Conservation (phyloP, 2,113 vertebrate genomes). For the Origma solitaria region DNA sequence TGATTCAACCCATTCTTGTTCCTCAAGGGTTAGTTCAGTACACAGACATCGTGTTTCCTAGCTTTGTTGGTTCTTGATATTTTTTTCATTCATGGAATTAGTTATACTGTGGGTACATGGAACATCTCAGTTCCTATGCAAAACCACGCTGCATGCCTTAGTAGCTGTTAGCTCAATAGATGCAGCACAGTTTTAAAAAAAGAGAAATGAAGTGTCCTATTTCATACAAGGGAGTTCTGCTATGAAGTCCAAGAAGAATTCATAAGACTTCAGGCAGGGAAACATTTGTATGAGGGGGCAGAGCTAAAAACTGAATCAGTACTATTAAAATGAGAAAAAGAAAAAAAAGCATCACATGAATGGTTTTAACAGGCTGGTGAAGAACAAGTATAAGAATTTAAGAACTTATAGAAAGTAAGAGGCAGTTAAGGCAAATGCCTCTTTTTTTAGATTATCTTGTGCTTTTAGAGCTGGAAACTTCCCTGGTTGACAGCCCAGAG, state of each 20-base stretch:
- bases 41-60: neutral
- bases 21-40: neutral
- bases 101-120: neutral
- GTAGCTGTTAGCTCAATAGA: neutral
- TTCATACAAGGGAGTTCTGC: neutral
- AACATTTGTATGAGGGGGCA: neutral
- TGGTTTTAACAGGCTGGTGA: neutral
- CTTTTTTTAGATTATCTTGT: neutral
- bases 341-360: neutral
- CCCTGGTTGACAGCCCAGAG: neutral
- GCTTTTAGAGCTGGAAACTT: neutral
- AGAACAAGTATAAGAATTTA: neutral
- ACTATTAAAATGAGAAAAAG: neutral
- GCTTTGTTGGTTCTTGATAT: neutral
- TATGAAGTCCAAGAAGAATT: neutral
- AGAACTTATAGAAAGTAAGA: neutral
- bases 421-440: neutral
- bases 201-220: neutral
- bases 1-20: neutral
- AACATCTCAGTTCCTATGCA: neutral
- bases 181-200: neutral
- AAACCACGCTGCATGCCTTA: neutral
- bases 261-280: neutral
- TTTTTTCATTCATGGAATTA: neutral
- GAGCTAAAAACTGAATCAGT: neutral